These are phyloP conservation scores for Protula sp. DNA, from an alignment of 2,888 invertebrate genomes.

Conservation along the genomic window DNA sequence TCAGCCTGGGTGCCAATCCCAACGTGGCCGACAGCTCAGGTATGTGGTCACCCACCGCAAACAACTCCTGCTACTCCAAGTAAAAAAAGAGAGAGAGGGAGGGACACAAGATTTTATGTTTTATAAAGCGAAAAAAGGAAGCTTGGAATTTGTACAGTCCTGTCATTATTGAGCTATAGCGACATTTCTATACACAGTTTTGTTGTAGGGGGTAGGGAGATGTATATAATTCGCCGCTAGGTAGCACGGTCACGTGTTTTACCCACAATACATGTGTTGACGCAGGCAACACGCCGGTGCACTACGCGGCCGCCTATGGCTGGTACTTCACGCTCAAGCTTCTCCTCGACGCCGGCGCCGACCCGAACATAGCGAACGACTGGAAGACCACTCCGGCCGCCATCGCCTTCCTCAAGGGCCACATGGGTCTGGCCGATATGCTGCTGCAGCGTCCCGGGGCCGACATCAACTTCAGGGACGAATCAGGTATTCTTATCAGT, in stretches of 20 bases:
- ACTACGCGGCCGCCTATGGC: conserved; percentile 59
- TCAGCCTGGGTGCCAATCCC: conserved; percentile 55
- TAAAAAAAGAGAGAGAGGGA: too few relatives aligned
- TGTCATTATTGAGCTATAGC: too few relatives aligned
- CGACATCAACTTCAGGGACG: conserved; percentile 54
- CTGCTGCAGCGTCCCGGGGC: conserved; percentile 53
- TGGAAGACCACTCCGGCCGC: conserved; percentile 56
- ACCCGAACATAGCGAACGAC: conserved; percentile 23
- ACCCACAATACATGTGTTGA: too few relatives aligned
- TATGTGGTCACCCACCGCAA: too few relatives aligned
- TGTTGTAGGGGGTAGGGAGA: too few relatives aligned
- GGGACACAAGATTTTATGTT: too few relatives aligned
- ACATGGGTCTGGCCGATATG: conserved; percentile 55
- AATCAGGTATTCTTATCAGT: conserved; percentile 40
- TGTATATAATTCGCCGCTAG: too few relatives aligned
- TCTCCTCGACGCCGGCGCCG: conserved; percentile 53
- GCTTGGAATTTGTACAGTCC: too few relatives aligned
- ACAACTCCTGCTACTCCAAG: too few relatives aligned
- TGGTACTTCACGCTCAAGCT: conserved; percentile 57
- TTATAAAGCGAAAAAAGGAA: too few relatives aligned
- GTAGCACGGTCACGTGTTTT: too few relatives aligned
- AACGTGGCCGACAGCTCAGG: conserved; percentile 56
- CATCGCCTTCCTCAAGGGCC: conserved; percentile 57
- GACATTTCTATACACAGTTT: too few relatives aligned
- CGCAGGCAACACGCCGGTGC: conserved; percentile 54